These are phyloP conservation scores for Pseudoips prasinana DNA, from an alignment of 2,888 invertebrate species.

Conservation along the genomic window DNA sequence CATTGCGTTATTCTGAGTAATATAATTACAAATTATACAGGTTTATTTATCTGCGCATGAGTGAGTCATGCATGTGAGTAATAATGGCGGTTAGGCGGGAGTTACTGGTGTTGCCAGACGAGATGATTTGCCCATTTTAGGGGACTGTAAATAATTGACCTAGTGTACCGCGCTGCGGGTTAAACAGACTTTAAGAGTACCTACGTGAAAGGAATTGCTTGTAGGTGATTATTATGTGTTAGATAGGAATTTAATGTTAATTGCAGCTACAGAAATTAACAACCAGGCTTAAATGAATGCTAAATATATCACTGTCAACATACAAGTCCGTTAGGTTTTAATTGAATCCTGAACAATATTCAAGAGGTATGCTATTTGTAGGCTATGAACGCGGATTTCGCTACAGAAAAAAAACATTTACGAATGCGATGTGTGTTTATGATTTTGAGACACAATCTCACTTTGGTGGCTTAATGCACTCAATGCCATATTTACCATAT, in stretches of 20 bases:
- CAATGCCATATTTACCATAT: too few relatives aligned
- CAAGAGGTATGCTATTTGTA: too few relatives aligned
- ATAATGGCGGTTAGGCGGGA: slow-evolving; percentile 35
- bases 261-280: background rate
- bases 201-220: slow-evolving; percentile 12
- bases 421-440: too few relatives aligned
- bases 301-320: too few relatives aligned
- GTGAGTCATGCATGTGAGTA: slow-evolving; percentile 67
- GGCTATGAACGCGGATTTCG: too few relatives aligned
- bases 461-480: too few relatives aligned
- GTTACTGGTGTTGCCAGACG: slow-evolving; percentile 24
- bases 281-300: too few relatives aligned
- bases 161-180: slow-evolving; percentile 27
- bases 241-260: slow-evolving; percentile 1
- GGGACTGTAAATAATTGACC: slow-evolving; percentile 29
- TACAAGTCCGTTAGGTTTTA: too few relatives aligned
- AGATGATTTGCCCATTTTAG: slow-evolving; percentile 28
- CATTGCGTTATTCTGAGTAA: slow-evolving; percentile 60
- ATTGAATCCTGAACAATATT: too few relatives aligned
- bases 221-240: slow-evolving; percentile 10
- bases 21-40: slow-evolving; percentile 56
- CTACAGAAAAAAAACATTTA: too few relatives aligned
- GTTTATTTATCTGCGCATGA: slow-evolving; percentile 45
- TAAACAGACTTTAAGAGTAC: slow-evolving; percentile 14
- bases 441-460: too few relatives aligned